phyloP scores from a whole-genome alignment of 2,113 vertebrate species.

The Sclerurus mexicanus region DNA sequence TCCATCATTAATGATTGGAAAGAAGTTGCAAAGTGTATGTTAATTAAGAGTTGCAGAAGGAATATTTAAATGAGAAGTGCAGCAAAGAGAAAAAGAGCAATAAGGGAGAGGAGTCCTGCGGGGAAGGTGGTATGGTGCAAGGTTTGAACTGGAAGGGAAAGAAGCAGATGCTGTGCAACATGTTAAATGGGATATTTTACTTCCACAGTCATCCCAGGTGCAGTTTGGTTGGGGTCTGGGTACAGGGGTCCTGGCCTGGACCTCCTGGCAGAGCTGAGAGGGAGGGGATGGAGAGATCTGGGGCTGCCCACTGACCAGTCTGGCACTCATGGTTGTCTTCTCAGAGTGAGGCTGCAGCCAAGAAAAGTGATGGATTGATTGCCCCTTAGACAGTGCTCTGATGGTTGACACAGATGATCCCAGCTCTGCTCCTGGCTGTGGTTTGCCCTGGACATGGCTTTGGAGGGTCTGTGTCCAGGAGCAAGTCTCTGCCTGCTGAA shows the following conservation, averaged over 20 bases:
- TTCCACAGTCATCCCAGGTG: rapidly evolving
- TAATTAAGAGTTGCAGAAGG: neutral
- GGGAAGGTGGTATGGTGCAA: neutral
- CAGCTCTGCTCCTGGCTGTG: neutral
- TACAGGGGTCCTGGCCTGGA: neutral
- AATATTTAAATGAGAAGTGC: neutral
- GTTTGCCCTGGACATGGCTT: neutral
- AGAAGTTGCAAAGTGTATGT: neutral
- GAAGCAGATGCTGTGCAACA: neutral
- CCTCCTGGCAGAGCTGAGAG: neutral
- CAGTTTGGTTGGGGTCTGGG: neutral
- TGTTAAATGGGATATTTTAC: rapidly evolving
- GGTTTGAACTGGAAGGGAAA: neutral
- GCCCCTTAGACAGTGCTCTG: neutral
- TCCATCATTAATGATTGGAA: neutral
- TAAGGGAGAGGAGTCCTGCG: neutral
- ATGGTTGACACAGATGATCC: rapidly evolving
- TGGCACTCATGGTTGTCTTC: rapidly evolving
- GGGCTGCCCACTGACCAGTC: rapidly evolving
- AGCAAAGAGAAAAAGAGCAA: neutral
- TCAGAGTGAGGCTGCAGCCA: neutral
- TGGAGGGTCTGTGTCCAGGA: neutral
- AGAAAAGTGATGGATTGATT: neutral
- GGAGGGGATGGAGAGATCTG: neutral
- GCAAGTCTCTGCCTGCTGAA: neutral